phyloP scores from a whole-genome alignment of 1,140 invertebrate species.

The Drosophila subpulchrella region DNA sequence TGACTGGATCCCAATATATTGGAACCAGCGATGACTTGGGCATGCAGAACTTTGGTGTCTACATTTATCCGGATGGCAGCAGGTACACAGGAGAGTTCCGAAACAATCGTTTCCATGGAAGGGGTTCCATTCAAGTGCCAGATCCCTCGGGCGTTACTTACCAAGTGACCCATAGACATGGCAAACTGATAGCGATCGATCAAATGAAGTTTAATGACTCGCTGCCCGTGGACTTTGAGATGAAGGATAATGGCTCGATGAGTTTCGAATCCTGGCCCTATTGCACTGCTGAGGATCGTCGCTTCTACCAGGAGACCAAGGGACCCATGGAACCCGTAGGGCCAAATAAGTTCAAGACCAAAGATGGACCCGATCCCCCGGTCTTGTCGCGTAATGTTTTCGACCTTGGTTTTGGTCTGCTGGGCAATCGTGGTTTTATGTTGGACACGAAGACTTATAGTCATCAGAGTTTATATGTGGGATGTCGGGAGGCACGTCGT shows the following conservation, averaged over 20 bases:
- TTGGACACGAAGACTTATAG: conserved; percentile 1
- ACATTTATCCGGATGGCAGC: conserved; percentile 59
- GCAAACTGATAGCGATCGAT: conserved; percentile 38
- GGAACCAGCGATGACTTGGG: conserved; percentile 33
- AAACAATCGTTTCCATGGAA: conserved; percentile 58
- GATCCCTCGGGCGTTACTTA: conserved; percentile 33
- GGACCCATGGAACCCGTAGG: conserved; percentile 24
- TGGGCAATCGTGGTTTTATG: conserved; percentile 23
- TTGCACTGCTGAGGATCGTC: conserved; percentile 47
- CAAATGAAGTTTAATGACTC: conserved; percentile 53
- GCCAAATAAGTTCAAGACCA: conserved; percentile 4
- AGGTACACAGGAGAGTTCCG: conserved; percentile 53
- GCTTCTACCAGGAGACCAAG: conserved; percentile 36
- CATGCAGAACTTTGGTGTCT: conserved; percentile 62
- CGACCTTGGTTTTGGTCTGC: conserved; percentile 54
- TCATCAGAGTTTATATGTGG: conserved; percentile 28
- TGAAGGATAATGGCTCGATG: neutral
- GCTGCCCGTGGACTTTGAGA: conserved; percentile 37
- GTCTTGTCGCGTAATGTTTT: conserved; percentile 35
- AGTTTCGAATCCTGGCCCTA: conserved; percentile 53
- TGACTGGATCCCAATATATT: conserved; percentile 41
- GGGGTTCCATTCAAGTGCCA: conserved; percentile 34
- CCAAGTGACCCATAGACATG: conserved; percentile 46
- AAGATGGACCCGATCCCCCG: conserved; percentile 8
- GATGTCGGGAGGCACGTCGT: conserved; percentile 28